Base-by-base conservation (phyloP, 35 echinoderm and acorn worm species). In the Amphiura filiformis region DNA sequence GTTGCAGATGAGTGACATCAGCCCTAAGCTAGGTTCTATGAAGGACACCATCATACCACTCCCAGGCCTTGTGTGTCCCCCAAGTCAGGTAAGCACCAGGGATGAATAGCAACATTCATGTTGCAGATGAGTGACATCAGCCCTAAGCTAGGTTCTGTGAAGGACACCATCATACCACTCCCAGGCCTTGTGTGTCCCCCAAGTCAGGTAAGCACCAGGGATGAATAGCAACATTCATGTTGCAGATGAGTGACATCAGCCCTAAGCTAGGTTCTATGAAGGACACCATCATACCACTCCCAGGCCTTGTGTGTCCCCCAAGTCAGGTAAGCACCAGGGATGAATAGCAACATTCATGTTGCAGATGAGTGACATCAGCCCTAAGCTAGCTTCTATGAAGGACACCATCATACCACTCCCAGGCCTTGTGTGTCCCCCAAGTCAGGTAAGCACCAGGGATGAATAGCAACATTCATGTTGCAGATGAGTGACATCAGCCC, bases 401-500 rank as follows among this genome's bases (percentile, higher is more conserved):
- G 77, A 84, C 47, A 97, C 91, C 4, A 42, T 88, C 20, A 97
- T 97, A 44, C 91, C 95, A 22, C 88, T 97, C 11, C 95, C 95
- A 38, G 95, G 95, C n/a, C 77, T 94, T 30, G 86, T 89, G 26
- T 91, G 91, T 36, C n/a, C 91, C 81, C 77, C 78, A 36, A 84
- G 57, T 39, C 95, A 97, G 92, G 95, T 97, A 91, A 32, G 80
- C n/a, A n/a, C n/a, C n/a, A n/a, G n/a, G n/a, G n/a, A n/a, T n/a
- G n/a, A n/a, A n/a, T n/a, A n/a, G n/a, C 96, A 65, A 94, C 93
- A 5, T 91, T 90, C 86, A 77, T 91, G 56, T 81, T 94, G 32
- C 88, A 94, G 76, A 90, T 98, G 81, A 75, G 82, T 34, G 96
- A 98, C 75, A 94, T 98, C 76, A 98, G 96, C 75, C 92, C 96